These are phyloP conservation scores for Nebria salina DNA, from an alignment of 2,888 invertebrate species.

Conservation along the genomic window DNA sequence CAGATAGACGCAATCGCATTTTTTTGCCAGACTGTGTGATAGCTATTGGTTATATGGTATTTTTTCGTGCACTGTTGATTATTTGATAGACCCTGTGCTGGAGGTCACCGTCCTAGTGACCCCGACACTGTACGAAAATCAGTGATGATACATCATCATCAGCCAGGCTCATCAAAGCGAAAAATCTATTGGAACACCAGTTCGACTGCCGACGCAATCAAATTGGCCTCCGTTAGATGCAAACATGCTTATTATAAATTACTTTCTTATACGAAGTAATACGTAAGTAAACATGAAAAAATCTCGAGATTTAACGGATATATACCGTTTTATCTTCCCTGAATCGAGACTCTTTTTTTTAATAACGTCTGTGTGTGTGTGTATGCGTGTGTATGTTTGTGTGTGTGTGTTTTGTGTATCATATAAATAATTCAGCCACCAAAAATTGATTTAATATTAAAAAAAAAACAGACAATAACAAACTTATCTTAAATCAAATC, in stretches of 20 bases:
- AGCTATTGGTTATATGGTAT: background rate
- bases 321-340: too few relatives aligned
- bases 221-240: slow-evolving; percentile 27
- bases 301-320: too few relatives aligned
- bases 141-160: background rate
- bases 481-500: background rate
- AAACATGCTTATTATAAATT: background rate
- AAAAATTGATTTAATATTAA: too few relatives aligned
- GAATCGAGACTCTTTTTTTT: too few relatives aligned
- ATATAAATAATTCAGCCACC: too few relatives aligned
- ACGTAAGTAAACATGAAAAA: too few relatives aligned
- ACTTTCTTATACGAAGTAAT: background rate
- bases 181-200: background rate
- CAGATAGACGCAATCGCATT: too few relatives aligned
- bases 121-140: slow-evolving; percentile 1
- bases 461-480: background rate
- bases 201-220: slow-evolving; percentile 15
- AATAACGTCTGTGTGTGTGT: too few relatives aligned
- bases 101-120: slow-evolving; percentile 37
- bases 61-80: background rate
- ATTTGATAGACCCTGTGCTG: background rate
- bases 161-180: background rate
- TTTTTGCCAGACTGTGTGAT: background rate
- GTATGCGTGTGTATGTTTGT: too few relatives aligned
- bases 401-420: too few relatives aligned